Evolutionary conservation across 2,888 invertebrate species (phyloP).

Genomic region (Mythimna loreyi): DNA sequence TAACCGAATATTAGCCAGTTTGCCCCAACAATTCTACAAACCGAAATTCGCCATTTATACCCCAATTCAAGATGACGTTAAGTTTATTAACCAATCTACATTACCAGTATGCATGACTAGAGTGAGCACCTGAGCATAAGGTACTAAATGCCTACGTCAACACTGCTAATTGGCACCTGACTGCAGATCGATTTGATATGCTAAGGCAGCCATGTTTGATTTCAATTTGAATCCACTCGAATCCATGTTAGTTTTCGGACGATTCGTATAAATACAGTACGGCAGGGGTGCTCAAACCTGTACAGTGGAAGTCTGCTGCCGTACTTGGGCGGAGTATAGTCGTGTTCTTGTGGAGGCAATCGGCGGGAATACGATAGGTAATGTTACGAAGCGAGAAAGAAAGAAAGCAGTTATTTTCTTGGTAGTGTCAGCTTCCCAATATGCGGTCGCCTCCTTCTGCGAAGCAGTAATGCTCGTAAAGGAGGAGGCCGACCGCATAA

Average conservation of each 20-base stretch:
- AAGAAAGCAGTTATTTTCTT: too few relatives aligned
- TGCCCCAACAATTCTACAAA: neutral
- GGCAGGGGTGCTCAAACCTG: neutral
- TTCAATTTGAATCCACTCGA: constrained; percentile 68
- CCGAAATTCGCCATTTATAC: constrained; percentile 25
- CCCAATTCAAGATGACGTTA: constrained; percentile 27
- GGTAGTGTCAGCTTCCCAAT: too few relatives aligned
- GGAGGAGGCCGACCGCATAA: too few relatives aligned
- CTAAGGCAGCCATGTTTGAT: constrained; percentile 67
- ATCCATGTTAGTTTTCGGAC: constrained; percentile 49
- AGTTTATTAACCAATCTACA: constrained; percentile 45
- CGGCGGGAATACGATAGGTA: too few relatives aligned
- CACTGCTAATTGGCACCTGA: constrained; percentile 74
- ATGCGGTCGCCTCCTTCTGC: too few relatives aligned
- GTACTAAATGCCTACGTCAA: constrained; percentile 65
- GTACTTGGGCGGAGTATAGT: too few relatives aligned
- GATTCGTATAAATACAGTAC: constrained; percentile 23
- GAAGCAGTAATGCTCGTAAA: too few relatives aligned
- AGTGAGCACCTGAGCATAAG: constrained; percentile 64
- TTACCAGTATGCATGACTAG: constrained; percentile 41
- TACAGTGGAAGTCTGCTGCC: too few relatives aligned
- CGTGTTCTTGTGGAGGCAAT: too few relatives aligned
- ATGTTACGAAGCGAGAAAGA: too few relatives aligned
- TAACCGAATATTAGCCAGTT: constrained; percentile 22
- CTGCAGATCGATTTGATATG: constrained; percentile 66